A percentile compares a stretch with the other conserved stretches of the same genome.
These are phyloP conservation scores for Hippocampus barbouri DNA, from an alignment of 2,113 vertebrate species.

Conservation along the genomic window DNA sequence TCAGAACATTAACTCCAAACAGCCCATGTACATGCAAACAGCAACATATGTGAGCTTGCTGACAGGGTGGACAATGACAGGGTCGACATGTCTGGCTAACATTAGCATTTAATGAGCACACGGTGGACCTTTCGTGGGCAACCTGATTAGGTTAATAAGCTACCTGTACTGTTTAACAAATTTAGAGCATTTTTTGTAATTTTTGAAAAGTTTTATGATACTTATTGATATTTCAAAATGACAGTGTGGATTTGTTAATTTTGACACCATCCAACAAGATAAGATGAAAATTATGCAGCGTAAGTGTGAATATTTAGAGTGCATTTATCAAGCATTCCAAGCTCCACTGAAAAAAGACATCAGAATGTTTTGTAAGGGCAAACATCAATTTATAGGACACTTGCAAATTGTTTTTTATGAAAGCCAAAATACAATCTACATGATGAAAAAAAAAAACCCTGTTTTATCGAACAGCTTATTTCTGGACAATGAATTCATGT, in stretches of 20 bases:
- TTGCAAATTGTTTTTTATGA: too few relatives aligned
- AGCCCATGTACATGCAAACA: not conserved
- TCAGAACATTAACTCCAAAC: not conserved
- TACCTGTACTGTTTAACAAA: not conserved
- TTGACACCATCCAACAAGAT: too few relatives aligned
- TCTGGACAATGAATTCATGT: too few relatives aligned
- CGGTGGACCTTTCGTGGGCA: not conserved
- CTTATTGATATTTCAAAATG: not conserved
- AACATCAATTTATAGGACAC: not conserved
- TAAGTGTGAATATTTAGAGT: not conserved
- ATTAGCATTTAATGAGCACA: not conserved
- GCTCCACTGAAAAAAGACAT: not conserved
- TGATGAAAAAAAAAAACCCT: too few relatives aligned
- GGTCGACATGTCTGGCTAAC: not conserved
- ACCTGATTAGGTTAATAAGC: not conserved
- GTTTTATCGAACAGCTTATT: not conserved
- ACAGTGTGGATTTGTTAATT: too few relatives aligned
- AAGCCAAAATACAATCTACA: too few relatives aligned
- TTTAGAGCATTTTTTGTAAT: not conserved
- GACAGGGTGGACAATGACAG: not conserved
- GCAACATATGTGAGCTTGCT: not conserved
- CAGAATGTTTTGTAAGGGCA: too few relatives aligned
- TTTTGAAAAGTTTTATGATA: not conserved
- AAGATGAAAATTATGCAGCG: too few relatives aligned
- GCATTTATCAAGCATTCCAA: not conserved